phyloP scores from a whole-genome alignment of 2,113 vertebrate species.

The Percopsis transmontana region DNA sequence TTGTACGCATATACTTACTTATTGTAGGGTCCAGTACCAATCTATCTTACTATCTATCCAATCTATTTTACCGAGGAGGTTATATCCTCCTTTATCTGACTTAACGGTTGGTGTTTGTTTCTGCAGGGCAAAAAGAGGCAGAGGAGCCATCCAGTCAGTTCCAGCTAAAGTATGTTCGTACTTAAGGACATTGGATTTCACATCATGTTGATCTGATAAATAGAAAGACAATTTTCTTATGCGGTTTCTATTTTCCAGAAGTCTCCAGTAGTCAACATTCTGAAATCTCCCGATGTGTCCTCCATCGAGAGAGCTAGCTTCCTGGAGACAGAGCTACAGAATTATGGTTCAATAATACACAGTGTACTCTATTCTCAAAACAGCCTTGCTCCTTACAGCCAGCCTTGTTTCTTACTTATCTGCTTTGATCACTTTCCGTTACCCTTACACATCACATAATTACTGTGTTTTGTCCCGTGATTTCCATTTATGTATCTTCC shows the following conservation, averaged over 20 bases:
- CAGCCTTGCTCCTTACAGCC: neutral
- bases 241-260: constrained; percentile 26
- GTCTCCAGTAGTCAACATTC: neutral
- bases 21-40: too few relatives aligned
- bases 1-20: too few relatives aligned
- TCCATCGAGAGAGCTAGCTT: constrained; percentile 45
- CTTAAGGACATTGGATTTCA: neutral
- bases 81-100: neutral
- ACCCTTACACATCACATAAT: neutral
- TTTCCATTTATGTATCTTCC: neutral
- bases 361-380: neutral
- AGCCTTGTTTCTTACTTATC: too few relatives aligned
- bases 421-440: neutral
- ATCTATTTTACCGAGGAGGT: too few relatives aligned
- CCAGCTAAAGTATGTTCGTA: too few relatives aligned
- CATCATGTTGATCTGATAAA: neutral
- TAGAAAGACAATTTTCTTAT: neutral
- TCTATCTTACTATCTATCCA: too few relatives aligned
- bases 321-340: constrained; percentile 39
- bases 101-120: neutral
- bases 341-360: constrained; percentile 25
- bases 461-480: neutral
- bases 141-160: constrained; percentile 1
- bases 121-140: constrained; percentile 29
- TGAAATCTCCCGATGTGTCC: constrained; percentile 41